Evolutionary conservation across 2,888 invertebrate genomes (phyloP).

Genomic region (Elysia crispata): DNA sequence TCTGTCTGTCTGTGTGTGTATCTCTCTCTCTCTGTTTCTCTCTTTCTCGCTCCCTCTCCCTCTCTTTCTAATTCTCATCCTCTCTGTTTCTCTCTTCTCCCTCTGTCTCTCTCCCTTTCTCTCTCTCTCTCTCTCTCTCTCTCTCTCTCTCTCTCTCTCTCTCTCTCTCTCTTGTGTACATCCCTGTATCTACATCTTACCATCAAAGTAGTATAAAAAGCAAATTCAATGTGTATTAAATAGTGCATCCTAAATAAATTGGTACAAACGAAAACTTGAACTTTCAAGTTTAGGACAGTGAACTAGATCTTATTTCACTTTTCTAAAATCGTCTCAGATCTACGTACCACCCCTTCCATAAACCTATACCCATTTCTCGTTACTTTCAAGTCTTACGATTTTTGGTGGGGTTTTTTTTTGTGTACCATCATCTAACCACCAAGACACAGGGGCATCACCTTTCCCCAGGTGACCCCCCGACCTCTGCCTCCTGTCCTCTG

Average conservation of each 20-base stretch:
- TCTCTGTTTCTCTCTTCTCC: background rate
- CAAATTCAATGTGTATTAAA: too few species aligned
- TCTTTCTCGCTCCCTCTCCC: background rate
- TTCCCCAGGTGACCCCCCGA: too few species aligned
- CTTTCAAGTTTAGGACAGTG: too few species aligned
- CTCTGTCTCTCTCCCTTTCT: constrained; percentile 2
- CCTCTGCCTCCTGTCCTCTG: too few species aligned
- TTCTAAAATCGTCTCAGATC: background rate
- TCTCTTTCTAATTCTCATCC: too few species aligned
- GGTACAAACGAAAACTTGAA: too few species aligned
- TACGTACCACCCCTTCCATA: background rate
- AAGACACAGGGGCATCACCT: too few species aligned
- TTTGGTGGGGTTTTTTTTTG: too few species aligned
- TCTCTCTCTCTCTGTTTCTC: constrained; percentile 3
- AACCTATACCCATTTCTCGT: background rate
- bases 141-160: background rate
- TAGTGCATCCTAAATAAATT: too few species aligned
- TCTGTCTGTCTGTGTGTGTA: background rate
- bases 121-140: constrained; percentile 10
- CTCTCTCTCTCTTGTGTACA: background rate
- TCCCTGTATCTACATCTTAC: too few species aligned
- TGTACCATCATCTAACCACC: background rate
- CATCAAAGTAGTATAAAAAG: too few species aligned
- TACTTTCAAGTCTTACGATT: background rate
- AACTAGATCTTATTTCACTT: background rate